Base-by-base conservation (phyloP, 2,113 vertebrate species). In the Ptilorrhoa leucosticta region DNA sequence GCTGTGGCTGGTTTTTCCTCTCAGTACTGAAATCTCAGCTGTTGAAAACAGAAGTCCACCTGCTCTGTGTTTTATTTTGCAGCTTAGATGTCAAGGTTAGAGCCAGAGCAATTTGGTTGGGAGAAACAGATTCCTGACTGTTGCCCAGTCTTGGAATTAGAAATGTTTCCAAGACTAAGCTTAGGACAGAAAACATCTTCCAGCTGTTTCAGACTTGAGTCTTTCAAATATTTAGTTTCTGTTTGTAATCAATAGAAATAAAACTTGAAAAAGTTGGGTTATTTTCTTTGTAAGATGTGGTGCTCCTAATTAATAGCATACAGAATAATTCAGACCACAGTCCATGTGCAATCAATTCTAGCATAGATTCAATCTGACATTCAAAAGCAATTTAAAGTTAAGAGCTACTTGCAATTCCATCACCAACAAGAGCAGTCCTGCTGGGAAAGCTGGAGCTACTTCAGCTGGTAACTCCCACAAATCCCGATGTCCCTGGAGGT, bases 1-100 rank as follows among this genome's bases (percentile, higher is more conserved):
- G 73, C 92, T 87, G 78, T 75, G 65, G 56, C 77, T 96, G 81
- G 0, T 28, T 91, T 84, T 91, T 44, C 39, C 78, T 89, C 73
- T 70, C 53, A 31, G 11, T 73, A 15, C 72, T 64, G 47, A 57
- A 57, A 40, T 54, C 61, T 84, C 50, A 73, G 42, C 83, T 66
- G 56, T 47, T 75, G 53, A 44, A 83, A 91, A 66, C 64, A 70
- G 17, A 79, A 83, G 57, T 56, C 58, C 40, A 8, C 56, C 93
- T 87, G 54, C 84, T 81, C 72, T 81, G 54, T 33, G 19, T 87
- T 90, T 76, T 64, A 40, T 89, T 78, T 75, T 63, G 30, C 33
- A 47, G 35, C 44, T 78, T 20, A 71, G n/a, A 58, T 50, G 27
- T 75, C 65, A 51, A 60, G 40, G n/a, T 20, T 57, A 81, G 72